Conservation (phyloP, 2,113 vertebrate genomes). For the Erpornis zantholeuca region DNA sequence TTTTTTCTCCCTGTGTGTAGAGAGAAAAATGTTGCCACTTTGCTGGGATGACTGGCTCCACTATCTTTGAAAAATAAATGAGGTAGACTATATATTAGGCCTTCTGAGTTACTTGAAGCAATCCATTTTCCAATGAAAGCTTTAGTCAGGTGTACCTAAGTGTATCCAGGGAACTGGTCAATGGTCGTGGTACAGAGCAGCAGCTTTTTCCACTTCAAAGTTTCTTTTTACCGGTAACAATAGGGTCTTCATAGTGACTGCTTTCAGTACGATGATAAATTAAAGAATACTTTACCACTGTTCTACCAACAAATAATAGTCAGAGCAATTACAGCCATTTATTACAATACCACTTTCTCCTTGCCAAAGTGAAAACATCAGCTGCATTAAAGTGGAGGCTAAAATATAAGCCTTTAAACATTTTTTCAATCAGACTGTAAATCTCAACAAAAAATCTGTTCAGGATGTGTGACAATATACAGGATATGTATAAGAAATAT, state of each 20-base stretch:
- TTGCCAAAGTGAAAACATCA: neutral
- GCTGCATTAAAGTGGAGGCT: neutral
- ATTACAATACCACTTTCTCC: neutral
- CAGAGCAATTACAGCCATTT: neutral
- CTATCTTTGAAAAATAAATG: slow-evolving; percentile 52
- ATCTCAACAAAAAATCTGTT: neutral
- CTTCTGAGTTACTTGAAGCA: slow-evolving; percentile 28
- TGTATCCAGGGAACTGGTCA: slow-evolving; percentile 12
- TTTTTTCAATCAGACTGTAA: neutral
- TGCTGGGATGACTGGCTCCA: slow-evolving; percentile 2
- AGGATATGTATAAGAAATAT: neutral
- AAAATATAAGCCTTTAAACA: neutral
- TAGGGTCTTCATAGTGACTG: neutral
- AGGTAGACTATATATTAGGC: slow-evolving; percentile 9
- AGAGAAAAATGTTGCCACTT: slow-evolving; percentile 31
- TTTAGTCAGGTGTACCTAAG: slow-evolving; percentile 37
- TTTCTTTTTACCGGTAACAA: neutral
- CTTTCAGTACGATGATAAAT: neutral
- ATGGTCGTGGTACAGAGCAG: neutral
- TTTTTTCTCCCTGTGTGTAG: neutral
- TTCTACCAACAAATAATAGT: neutral
- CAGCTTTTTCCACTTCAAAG: slow-evolving; percentile 4
- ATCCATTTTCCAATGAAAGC: slow-evolving; percentile 59
- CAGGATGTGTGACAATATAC: neutral
- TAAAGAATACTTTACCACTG: neutral